Evolutionary conservation across 2,888 invertebrate genomes (phyloP).

Genomic region (Tiliacea citrago): DNA sequence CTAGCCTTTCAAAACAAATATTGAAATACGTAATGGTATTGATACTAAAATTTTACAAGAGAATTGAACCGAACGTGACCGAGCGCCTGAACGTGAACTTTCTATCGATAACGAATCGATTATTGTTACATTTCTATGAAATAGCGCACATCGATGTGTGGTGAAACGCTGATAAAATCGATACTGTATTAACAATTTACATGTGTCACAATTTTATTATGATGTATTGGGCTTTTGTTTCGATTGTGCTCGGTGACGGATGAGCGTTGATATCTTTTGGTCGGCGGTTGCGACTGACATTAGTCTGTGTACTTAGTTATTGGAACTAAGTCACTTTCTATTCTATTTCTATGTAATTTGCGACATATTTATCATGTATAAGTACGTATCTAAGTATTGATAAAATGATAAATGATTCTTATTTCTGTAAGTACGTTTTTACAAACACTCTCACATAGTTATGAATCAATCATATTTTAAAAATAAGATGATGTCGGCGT

Average conservation of each 20-base stretch:
- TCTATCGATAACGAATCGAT: constrained; percentile 68
- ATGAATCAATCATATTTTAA: no score
- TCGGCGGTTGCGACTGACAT: not conserved
- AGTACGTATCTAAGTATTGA: not conserved
- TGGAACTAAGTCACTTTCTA: constrained; percentile 12
- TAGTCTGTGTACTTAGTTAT: constrained; percentile 8
- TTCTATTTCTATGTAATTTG: not conserved
- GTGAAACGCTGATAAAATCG: constrained; percentile 73
- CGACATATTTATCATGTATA: not conserved
- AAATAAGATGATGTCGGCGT: no score
- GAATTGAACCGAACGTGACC: constrained; percentile 65
- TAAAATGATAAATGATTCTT: no score
- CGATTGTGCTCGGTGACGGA: constrained; percentile 27
- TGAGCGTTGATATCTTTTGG: constrained; percentile 71
- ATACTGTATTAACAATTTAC: constrained; percentile 54
- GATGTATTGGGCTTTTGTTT: constrained; percentile 45
- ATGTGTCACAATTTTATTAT: constrained; percentile 60
- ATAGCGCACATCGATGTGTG: constrained; percentile 67
- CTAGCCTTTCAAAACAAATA: constrained; percentile 62
- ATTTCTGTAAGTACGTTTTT: no score
- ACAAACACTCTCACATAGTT: no score
- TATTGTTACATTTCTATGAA: constrained; percentile 66
- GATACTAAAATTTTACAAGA: constrained; percentile 58
- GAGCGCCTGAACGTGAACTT: constrained; percentile 64
- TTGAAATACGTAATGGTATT: constrained; percentile 49